Evolutionary conservation across 2,797 vertebrate genomes (phyloP).

Genomic region (Rhabdophis nuchalis): DNA sequence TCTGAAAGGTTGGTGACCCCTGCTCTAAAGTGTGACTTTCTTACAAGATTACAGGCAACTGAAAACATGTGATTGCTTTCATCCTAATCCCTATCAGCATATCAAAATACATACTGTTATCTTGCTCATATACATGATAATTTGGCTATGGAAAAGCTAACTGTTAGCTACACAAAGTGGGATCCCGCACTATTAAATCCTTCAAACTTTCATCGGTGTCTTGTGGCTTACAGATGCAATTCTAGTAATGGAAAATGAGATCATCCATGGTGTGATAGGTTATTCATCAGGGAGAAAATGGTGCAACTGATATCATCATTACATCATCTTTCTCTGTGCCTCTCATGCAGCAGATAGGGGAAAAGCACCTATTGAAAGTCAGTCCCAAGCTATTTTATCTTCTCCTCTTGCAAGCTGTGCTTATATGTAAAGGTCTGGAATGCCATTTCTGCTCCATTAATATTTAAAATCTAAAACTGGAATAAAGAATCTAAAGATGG

Average conservation of each 20-base stretch:
- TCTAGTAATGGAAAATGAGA: constrained; percentile 84
- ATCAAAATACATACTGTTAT: constrained; percentile 41
- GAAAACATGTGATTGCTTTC: constrained; percentile 50
- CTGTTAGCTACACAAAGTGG: constrained; percentile 49
- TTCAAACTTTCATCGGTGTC: constrained; percentile 59
- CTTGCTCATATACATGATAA: constrained; percentile 38
- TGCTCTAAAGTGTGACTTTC: constrained; percentile 48
- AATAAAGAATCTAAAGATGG: not conserved
- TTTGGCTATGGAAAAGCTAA: constrained; percentile 44
- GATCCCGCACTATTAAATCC: constrained; percentile 57
- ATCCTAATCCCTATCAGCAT: constrained; percentile 25
- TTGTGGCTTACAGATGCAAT: constrained; percentile 82
- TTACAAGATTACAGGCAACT: constrained; percentile 52
- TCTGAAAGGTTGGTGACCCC: no score
- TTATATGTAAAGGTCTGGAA: constrained; percentile 17
- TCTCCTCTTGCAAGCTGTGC: constrained; percentile 37
- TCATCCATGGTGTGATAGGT: constrained; percentile 82
- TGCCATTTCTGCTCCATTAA: constrained; percentile 4
- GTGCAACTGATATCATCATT: constrained; percentile 91
- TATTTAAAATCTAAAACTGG: constrained; percentile 13
- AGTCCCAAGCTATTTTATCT: constrained; percentile 40
- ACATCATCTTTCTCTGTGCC: constrained; percentile 91
- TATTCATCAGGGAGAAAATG: constrained; percentile 80
- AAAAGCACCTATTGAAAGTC: constrained; percentile 63
- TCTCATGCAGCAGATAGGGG: constrained; percentile 75